These are phyloP conservation scores for Nephrotoma flavescens DNA, from an alignment of 2,888 invertebrate genomes.

Conservation along the genomic window DNA sequence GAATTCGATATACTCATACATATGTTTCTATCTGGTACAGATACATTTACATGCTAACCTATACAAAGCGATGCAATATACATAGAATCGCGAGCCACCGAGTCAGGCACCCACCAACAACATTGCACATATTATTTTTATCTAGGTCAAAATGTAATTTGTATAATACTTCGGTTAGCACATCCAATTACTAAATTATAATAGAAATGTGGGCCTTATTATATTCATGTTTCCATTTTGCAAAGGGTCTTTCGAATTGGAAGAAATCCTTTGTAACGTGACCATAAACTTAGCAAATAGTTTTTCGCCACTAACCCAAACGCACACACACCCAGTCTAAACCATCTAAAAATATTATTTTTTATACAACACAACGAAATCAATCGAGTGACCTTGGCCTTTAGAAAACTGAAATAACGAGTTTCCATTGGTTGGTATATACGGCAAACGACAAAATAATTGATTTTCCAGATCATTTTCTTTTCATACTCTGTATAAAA, in stretches of 20 bases:
- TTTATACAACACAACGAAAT: background rate
- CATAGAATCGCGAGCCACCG: background rate
- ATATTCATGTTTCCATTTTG: too few relatives aligned
- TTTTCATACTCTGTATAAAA: background rate
- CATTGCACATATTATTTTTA: background rate
- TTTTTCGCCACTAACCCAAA: background rate
- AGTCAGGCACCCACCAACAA: background rate
- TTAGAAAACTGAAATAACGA: slow-evolving; percentile 5
- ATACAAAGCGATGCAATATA: background rate
- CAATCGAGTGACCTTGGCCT: slow-evolving; percentile 14
- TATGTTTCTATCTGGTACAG: too few relatives aligned
- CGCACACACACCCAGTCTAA: background rate
- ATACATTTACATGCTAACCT: background rate
- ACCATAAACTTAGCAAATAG: background rate
- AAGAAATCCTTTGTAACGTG: too few relatives aligned
- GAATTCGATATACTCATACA: background rate
- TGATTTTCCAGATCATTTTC: background rate
- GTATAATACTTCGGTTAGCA: too few relatives aligned
- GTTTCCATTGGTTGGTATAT: background rate
- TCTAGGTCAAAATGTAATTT: background rate
- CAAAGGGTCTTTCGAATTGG: too few relatives aligned
- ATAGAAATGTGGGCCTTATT: background rate
- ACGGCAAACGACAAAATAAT: background rate
- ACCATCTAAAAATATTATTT: too few relatives aligned
- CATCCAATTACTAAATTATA: background rate